These are phyloP conservation scores for Smithornis capensis DNA, from an alignment of 2,113 vertebrate species.

Conservation along the genomic window DNA sequence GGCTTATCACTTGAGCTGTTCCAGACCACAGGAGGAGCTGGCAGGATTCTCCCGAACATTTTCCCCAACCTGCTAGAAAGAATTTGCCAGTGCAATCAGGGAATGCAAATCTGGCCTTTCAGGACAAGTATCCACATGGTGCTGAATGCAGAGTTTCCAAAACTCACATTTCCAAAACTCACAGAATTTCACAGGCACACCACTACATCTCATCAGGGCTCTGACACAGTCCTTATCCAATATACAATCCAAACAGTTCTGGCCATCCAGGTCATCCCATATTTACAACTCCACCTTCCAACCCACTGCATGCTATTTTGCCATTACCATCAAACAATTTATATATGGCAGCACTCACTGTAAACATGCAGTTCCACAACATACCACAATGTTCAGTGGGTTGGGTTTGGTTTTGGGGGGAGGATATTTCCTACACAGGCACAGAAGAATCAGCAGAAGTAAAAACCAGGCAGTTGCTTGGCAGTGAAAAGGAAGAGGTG, in stretches of 20 bases:
- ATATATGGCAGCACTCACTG: neutral
- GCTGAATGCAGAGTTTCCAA: neutral
- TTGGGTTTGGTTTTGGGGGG: neutral
- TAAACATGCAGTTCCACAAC: neutral
- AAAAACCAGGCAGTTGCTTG: neutral
- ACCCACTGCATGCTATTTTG: fast-evolving
- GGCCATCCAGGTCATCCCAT: neutral
- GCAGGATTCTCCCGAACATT: neutral
- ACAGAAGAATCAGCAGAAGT: neutral
- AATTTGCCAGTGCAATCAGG: neutral
- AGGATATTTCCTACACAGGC: neutral
- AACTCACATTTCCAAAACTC: neutral
- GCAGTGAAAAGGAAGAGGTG: neutral
- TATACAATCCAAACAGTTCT: neutral
- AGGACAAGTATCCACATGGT: neutral
- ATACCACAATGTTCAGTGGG: neutral
- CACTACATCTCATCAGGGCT: neutral
- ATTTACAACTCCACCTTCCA: neutral
- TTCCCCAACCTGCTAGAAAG: neutral
- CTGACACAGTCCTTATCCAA: neutral
- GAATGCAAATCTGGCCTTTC: neutral
- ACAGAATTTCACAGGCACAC: neutral
- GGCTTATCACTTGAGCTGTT: neutral
- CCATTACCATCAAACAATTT: neutral
- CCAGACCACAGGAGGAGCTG: neutral